Evolutionary conservation across 92 coral and sea anemone species (phyloP).

Genomic region (Porites divaricata): DNA sequence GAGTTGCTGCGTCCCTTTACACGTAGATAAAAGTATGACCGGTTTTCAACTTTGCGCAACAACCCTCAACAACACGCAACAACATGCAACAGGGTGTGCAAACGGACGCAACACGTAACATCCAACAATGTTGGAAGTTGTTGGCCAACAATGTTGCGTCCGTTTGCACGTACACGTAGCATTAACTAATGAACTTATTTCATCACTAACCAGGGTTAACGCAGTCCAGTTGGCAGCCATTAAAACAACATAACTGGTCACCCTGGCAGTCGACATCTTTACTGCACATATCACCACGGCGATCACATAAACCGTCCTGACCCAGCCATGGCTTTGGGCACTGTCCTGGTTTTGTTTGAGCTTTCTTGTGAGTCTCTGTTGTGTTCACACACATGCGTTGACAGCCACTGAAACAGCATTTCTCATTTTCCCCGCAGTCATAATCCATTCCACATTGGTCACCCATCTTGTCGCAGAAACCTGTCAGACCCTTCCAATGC

Average conservation of each 20-base stretch:
- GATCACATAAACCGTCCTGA: slow-evolving; percentile 67
- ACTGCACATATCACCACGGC: slow-evolving; percentile 71
- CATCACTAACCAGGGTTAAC: slow-evolving; percentile 41
- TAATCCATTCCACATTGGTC: slow-evolving; percentile 60
- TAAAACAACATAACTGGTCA: slow-evolving; percentile 66
- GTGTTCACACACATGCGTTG: slow-evolving; percentile 69
- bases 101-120: too few species aligned
- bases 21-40: too few species aligned
- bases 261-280: slow-evolving; percentile 58
- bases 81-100: too few species aligned
- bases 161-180: too few species aligned
- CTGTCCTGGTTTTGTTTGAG: slow-evolving; percentile 36
- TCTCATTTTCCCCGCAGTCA: slow-evolving; percentile 49
- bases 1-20: too few species aligned
- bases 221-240: slow-evolving; percentile 85
- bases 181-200: too few species aligned
- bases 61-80: too few species aligned
- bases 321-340: slow-evolving; percentile 88
- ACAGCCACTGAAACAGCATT: slow-evolving; percentile 86
- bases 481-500: slow-evolving; percentile 74
- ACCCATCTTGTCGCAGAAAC: slow-evolving; percentile 78
- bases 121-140: too few species aligned
- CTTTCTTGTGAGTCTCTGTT: slow-evolving; percentile 43
- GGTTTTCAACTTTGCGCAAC: too few species aligned
- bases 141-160: too few species aligned